These are phyloP conservation scores for Mythimna impura DNA, from an alignment of 2,888 invertebrate genomes.

Conservation along the genomic window DNA sequence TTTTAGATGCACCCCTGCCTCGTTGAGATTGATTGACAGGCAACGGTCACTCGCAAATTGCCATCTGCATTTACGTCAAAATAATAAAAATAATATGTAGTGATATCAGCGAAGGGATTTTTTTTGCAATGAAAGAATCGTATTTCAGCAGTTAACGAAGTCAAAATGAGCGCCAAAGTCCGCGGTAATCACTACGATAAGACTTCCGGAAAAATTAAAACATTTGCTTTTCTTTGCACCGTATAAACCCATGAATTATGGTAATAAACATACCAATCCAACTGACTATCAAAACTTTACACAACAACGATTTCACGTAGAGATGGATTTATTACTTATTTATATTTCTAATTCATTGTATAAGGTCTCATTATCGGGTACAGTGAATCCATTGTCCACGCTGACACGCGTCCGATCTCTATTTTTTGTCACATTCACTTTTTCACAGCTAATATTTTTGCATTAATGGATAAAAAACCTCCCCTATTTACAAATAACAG, in stretches of 20 bases:
- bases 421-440: conserved; percentile 76
- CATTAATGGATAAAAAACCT: conserved; percentile 76
- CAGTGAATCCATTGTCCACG: conserved; percentile 68
- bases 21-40: conserved; percentile 86
- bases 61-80: conserved; percentile 75
- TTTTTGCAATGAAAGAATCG: conserved; percentile 6
- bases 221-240: neutral
- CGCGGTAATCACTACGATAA: neutral
- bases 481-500: conserved; percentile 88
- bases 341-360: conserved; percentile 48
- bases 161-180: neutral
- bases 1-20: conserved; percentile 78
- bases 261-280: neutral
- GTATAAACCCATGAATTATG: neutral
- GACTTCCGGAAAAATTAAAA: neutral
- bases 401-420: conserved; percentile 78
- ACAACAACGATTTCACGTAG: conserved; percentile 6
- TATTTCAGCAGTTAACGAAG: conserved; percentile 15
- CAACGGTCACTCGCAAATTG: conserved; percentile 87
- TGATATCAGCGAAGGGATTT: conserved; percentile 24
- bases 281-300: neutral
- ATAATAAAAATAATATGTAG: conserved; percentile 63
- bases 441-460: conserved; percentile 72
- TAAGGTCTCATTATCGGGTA: conserved; percentile 45
- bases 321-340: conserved; percentile 41